Base-by-base conservation (phyloP, 2,888 invertebrate genomes). In the Trisateles emortualis region DNA sequence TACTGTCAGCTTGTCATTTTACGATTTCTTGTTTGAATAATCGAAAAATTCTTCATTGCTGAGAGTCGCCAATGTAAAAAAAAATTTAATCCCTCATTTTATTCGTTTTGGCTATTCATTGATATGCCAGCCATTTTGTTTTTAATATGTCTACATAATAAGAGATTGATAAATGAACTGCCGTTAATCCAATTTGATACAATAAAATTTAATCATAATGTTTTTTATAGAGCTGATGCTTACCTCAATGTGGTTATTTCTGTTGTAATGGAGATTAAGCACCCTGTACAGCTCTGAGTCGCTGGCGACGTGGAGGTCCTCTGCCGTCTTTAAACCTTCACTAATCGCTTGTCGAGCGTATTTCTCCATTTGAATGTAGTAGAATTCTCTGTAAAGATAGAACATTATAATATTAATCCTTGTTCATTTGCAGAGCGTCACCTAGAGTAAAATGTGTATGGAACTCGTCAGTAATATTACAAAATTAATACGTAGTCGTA, bases 341-440 rank as follows among this genome's bases (percentile, higher is more conserved):
- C 98, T 98, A 79, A 99, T 96, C 42, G 99, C 98, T 92, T 99
- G 99, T 75, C 99, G 95, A 63, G 99, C 99, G 93, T 99, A 99
- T 93, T 99, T 99, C 94, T 99, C 99, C 99, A 99, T 99, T 94
- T 99, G 99, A 87, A 99, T 99, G 94, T 99, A 99, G 95, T 98
- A 99, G 95, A 99, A 99, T 94, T 99, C 99, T 93, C 99, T 99
- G 95, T 43, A 89, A 89, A 63, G 50, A 82, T 53, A 57, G 44
- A 77, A 68, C 72, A 16, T n/a, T 2, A 5, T 9, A 14, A 40
- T 19, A 40, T 72, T 54, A 74, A 33, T 49, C 11, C 5, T 26
- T 4, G 40, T 33, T 38, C 13, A 32, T 13, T n/a, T 0, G 13
- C 17, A 6, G 13, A 13, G 8, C 13, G 6, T 26, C 11, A 6